phyloP scores from a whole-genome alignment of 2,113 vertebrate species.

The Alexandromys fortis region DNA sequence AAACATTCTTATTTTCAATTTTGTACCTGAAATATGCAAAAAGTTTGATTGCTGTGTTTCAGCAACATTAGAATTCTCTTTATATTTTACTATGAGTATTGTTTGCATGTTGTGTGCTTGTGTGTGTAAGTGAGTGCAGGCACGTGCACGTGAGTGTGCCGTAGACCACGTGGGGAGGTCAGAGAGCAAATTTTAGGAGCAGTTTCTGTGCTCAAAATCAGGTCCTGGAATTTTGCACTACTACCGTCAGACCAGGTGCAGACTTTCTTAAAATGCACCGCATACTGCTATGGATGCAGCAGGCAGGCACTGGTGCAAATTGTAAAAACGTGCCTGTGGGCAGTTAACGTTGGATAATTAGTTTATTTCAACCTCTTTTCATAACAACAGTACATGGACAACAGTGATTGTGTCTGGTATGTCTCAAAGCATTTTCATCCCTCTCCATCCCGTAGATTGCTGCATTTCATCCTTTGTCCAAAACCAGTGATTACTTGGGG shows the following conservation, averaged over 20 bases:
- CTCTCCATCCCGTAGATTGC: not conserved
- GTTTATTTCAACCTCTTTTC: not conserved
- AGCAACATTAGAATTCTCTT: not conserved
- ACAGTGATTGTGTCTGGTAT: not conserved
- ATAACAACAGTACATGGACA: too few relatives aligned
- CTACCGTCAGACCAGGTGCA: not conserved
- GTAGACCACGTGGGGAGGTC: not conserved
- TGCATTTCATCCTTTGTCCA: constrained; percentile 19
- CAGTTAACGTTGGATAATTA: constrained; percentile 20
- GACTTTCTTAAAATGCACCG: not conserved
- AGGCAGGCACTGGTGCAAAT: not conserved
- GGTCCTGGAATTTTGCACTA: not conserved
- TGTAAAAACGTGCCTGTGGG: not conserved
- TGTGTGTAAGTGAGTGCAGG: not conserved
- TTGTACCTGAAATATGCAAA: not conserved
- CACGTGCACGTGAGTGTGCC: too few relatives aligned
- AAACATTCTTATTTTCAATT: not conserved
- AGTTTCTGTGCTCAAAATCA: not conserved
- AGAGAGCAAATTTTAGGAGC: not conserved
- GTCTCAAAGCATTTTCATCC: not conserved
- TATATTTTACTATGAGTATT: too few relatives aligned
- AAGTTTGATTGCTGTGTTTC: not conserved
- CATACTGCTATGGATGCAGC: not conserved
- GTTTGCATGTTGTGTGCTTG: not conserved
- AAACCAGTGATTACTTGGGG: not conserved